Base-by-base conservation (phyloP, 2,113 vertebrate genomes). In the Calonectris borealis region DNA sequence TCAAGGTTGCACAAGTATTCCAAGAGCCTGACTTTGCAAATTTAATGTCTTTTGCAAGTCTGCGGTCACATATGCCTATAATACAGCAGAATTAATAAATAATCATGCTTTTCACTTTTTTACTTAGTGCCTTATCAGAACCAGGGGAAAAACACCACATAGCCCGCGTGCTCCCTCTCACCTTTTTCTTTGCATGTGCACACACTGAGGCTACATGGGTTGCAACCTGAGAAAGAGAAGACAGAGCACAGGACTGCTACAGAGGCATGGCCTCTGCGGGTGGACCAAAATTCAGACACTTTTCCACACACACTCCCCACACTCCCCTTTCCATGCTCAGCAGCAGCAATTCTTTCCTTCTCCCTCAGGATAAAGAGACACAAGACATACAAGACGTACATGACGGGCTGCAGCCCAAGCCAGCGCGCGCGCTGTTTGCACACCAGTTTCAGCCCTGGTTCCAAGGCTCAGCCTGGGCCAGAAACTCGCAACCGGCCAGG, bases 341-440 rank as follows among this genome's bases (percentile, higher is more conserved):
- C 68, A 27, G 6, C 3, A 0, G 32, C 42, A 66, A 40, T 24
- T 61, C 16, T 20, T 40, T 55, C 15, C 38, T 40, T 34, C 22
- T 83, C 9, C 36, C 18, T n/a, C 10, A 1, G 68, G 10, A 32
- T 20, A 3, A 15, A 15, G 46, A 66, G 27, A 51, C 32, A 26
- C 10, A 34, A 57, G 31, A 58, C 9, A 8, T 32, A 14, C 17
- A 54, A 38, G 19, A 24, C 9, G 10, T 4, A 52, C 31, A 13
- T 2, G 7, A 32, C 22, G 44, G 32, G 13, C 52, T 16, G 61
- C 54, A 52, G 54, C 10, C 31, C 38, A 38, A 64, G 36, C 38
- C 61, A 42, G 68, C 0, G 0, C 0, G 1, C 0, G 3, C 51
- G 42, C 32, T 49, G 20, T 57, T 57, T 46, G 27, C 71, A 16